Base-by-base conservation (phyloP, 2,113 vertebrate genomes). In the Tetraodon nigroviridis region DNA sequence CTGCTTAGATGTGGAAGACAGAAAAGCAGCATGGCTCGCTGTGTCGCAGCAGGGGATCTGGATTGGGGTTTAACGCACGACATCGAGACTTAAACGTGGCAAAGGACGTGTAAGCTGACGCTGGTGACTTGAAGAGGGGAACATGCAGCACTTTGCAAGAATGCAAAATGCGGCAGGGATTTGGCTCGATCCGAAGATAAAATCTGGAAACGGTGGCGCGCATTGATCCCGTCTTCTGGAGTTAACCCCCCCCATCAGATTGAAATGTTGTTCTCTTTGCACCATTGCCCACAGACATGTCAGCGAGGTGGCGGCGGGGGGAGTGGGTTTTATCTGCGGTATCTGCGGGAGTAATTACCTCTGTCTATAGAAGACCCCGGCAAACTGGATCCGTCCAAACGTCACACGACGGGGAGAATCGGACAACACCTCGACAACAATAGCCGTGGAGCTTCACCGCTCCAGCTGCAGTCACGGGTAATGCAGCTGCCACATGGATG, bases 231-330 rank as follows among this genome's bases (percentile, higher is more conserved):
- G 45, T 49, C 15, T 27, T 51, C 51, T 2, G 20, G 18, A 51
- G 21, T 61, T 67, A 73, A 81, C 79, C 76, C 64, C 51, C 69
- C 67, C 77, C 81, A 59, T 64, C 68, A 75, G 81, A 61, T 70
- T 64, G 56, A 77, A 69, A 52, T 58, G 69, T 69, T 64, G 50
- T 62, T 66, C 40, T 65, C 27, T 10, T 17, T 18, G 51, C 58
- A 46, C 42, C 51, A 11, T 19, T 3, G 46, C 66, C 58, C 56
- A 41, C 42, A 0, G 51, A 53, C 17, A 59, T 55, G 29, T 47
- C 53, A 2, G 32, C 12, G 47, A 14, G 29, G 49, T 24, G 41
- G 40, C 49, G 53, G 20, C 40, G 10, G 8, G 44, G 44, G 24
- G 24, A 6, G 32, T 37, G 32, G 32, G 32, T 37, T 37, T 37